Evolutionary conservation across 2,888 invertebrate species (phyloP), one percentile per base, ranked within the genome.

Genomic region (Strigamia crassipes): DNA sequence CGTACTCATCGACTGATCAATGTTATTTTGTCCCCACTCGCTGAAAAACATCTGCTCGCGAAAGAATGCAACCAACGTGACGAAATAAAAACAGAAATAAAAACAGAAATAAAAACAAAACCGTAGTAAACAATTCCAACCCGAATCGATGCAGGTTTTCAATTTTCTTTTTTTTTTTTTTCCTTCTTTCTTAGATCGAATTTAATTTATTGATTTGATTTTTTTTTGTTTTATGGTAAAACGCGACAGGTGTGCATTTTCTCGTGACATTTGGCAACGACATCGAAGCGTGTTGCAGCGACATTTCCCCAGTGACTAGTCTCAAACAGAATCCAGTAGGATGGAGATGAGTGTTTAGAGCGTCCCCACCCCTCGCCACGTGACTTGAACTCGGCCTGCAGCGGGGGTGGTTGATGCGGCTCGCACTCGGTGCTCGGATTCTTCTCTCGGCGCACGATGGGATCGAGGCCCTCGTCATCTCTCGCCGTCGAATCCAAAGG

Each of bases 371-470:
- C 61, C 23, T 66, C 61, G 61, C 21, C 61, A 66, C 23, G 61
- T 66, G 61, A 66, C 61, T 21, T 66, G 61, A 66, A 21, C 61
- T 66, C 61, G 61, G 61, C 61, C 61, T 18, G 18, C 10, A n/a
- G 21, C 21, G 2, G 61, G 61, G 21, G 61, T 66, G 5, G 13
- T n/a, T 66, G 21, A 21, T 66, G 61, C 61, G 18, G 21, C 61
- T 66, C 61, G 61, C 61, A 66, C 61, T 66, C 61, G 21, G 61
- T 21, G 61, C 61, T 66, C 61, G 21, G 61, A 46, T 66, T 66
- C 61, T 66, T 21, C 61, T 66, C 61, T 66, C 23, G 61, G 21
- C 61, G 18, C 21, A 66, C 61, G 18, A 66, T 66, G 61, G 61
- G 21, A 66, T 66, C 61, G 61, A 66, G 21, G 12, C 61, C 61